Evolutionary conservation across 2,797 vertebrate genomes (phyloP), one percentile per base, ranked within the genome.

Genomic region (Lepus oiostolus): DNA sequence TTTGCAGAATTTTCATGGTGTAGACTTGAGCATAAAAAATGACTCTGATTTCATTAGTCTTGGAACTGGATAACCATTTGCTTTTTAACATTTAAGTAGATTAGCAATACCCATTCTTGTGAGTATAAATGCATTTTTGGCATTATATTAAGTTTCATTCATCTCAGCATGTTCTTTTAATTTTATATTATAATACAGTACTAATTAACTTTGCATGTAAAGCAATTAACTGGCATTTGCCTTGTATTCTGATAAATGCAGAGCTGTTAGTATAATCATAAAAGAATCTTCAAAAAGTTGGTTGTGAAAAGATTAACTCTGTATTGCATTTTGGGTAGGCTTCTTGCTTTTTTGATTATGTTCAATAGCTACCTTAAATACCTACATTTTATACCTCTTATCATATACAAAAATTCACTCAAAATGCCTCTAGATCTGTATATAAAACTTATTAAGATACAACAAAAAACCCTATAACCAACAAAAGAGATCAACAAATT

Each of bases 91-190:
- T 72, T 85, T 70, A 71, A 81, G 72, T 70, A 84, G 89, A 86
- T 22, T 24, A 80, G 63, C 38, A 85, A 60, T 92, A 77, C 70
- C 82, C 58, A 94, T 65, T 85, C 60, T 85, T 95, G 32, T 83
- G 81, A 76, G 5, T 12, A 83, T 58, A 88, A 95, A 93, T 24
- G 74, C 24, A 92, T 80, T 94, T 90, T 54, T 72, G 60, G 84
- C 92, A 70, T 92, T 92, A 71, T 14, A 87, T 82, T 28, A 87
- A 92, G 58, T 38, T 62, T 80, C 5, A 91, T 80, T 81, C 50
- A 83, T 86, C 24, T 88, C 75, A 79, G 38, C 88, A 75, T 84
- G 58, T 91, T 84, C n/a, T 91, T 92, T 93, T 86, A 75, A 88
- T 68, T 92, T 93, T 72, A 50, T 63, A 81, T 94, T 87, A 75